phyloP scores from a whole-genome alignment of 2,888 invertebrate genomes.

The Micropterix aruncella region DNA sequence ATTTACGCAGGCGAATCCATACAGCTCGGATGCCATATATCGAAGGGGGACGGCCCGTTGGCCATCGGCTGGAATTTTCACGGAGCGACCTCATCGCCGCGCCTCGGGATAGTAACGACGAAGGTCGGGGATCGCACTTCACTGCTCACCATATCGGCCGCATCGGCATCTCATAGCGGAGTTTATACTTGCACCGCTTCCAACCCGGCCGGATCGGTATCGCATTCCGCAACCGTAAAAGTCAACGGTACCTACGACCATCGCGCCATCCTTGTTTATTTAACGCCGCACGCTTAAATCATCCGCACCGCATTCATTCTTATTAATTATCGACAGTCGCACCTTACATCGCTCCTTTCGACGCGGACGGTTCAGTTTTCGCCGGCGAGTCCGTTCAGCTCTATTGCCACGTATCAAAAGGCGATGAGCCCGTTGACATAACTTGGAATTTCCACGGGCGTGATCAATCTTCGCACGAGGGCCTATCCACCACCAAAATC shows the following conservation, averaged over 20 bases:
- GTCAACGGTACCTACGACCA: constrained; percentile 48
- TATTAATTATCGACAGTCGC: constrained; percentile 33
- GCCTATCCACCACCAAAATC: constrained; percentile 46
- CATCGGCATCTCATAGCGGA: constrained; percentile 52
- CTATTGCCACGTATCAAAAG: constrained; percentile 54
- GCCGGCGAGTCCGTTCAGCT: constrained; percentile 55
- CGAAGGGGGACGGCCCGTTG: constrained; percentile 57
- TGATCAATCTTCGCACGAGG: constrained; percentile 38
- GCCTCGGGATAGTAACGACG: constrained; percentile 40
- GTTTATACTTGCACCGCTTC: constrained; percentile 55
- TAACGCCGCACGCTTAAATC: not conserved
- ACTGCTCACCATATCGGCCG: constrained; percentile 47
- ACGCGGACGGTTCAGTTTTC: constrained; percentile 48
- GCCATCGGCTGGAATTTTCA: constrained; percentile 65
- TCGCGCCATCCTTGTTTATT: constrained; percentile 6
- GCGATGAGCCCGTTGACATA: constrained; percentile 60
- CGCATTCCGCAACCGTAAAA: constrained; percentile 45
- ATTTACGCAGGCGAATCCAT: constrained; percentile 50
- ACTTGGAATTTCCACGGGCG: constrained; percentile 60
- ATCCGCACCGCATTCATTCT: not conserved
- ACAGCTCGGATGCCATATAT: constrained; percentile 46
- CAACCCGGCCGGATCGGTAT: constrained; percentile 49
- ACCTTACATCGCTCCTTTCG: constrained; percentile 52
- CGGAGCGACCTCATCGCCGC: constrained; percentile 37
- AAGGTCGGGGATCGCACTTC: constrained; percentile 49